Evolutionary conservation across 2,797 vertebrate genomes (phyloP).

Genomic region (Echeneis naucrates): DNA sequence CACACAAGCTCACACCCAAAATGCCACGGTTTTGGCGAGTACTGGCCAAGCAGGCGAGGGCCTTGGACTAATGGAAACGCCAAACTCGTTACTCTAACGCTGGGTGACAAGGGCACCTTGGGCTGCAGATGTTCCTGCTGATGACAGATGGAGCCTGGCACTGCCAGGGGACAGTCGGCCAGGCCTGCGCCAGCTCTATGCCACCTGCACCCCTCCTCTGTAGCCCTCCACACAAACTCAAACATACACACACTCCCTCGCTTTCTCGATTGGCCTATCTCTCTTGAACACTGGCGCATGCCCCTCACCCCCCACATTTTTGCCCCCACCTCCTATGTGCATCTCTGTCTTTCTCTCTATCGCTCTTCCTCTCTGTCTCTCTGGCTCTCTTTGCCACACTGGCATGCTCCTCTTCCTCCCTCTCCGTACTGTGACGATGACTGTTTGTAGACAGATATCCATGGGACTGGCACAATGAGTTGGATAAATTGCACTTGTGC

Average conservation of each 20-base stretch:
- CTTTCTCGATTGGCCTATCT: constrained; percentile 77
- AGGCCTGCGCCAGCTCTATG: constrained; percentile 87
- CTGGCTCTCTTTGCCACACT: constrained; percentile 55
- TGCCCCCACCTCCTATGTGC: constrained; percentile 55
- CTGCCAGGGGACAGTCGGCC: constrained; percentile 85
- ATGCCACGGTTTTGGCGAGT: constrained; percentile 78
- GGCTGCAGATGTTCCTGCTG: constrained; percentile 94
- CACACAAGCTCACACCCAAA: constrained; percentile 76
- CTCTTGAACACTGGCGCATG: constrained; percentile 71
- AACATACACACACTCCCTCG: constrained; percentile 64
- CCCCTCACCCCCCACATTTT: constrained; percentile 35
- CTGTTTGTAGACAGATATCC: constrained; percentile 75
- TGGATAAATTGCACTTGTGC: constrained; percentile 53
- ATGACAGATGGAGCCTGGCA: constrained; percentile 95
- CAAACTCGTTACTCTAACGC: constrained; percentile 95
- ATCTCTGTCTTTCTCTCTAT: constrained; percentile 64
- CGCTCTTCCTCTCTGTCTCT: constrained; percentile 53
- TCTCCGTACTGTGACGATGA: constrained; percentile 69
- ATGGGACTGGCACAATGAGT: constrained; percentile 68
- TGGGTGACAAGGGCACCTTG: constrained; percentile 98
- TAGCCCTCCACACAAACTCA: constrained; percentile 70
- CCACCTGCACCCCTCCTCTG: constrained; percentile 90
- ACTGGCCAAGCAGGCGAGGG: constrained; percentile 67
- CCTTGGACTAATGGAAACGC: constrained; percentile 90
- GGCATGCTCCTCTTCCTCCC: constrained; percentile 63